Evolutionary conservation across 2,888 invertebrate genomes (phyloP).

Genomic region (Tribolium freemani): DNA sequence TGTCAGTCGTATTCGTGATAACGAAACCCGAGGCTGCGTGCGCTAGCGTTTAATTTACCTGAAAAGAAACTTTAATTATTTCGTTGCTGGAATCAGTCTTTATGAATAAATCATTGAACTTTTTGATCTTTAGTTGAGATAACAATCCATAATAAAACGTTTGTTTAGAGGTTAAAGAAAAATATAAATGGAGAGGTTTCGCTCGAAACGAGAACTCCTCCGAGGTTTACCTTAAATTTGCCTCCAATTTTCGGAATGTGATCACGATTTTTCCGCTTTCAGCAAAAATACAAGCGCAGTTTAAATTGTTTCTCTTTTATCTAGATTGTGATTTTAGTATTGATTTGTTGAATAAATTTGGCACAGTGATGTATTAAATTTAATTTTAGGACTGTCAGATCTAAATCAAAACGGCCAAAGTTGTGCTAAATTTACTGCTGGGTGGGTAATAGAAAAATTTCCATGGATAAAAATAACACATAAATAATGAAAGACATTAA

Average conservation of each 20-base stretch:
- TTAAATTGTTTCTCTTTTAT: not conserved
- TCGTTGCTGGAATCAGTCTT: not conserved
- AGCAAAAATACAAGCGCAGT: not conserved
- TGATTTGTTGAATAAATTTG: not conserved
- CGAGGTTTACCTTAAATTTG: not conserved
- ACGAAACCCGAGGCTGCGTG: conserved; percentile 6
- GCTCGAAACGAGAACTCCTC: not conserved
- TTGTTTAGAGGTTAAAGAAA: not conserved
- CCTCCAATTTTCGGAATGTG: not conserved
- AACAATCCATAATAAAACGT: not conserved
- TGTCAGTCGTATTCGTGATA: conserved; percentile 10
- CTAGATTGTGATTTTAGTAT: not conserved
- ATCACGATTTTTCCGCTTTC: not conserved
- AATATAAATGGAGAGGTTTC: not conserved
- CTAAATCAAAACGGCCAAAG: conserved; percentile 6
- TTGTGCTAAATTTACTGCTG: not conserved
- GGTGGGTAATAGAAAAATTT: not conserved
- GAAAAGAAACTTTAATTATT: conserved; percentile 23
- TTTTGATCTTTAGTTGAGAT: conserved; percentile 6
- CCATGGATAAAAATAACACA: conserved; percentile 6
- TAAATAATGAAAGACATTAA: conserved; percentile 14
- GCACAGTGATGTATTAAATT: not conserved
- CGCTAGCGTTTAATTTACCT: conserved; percentile 9
- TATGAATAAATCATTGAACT: conserved; percentile 31
- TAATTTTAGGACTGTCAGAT: conserved; percentile 7